Conservation (phyloP, 2,113 vertebrate species). For the Seriola quinqueradiata region DNA sequence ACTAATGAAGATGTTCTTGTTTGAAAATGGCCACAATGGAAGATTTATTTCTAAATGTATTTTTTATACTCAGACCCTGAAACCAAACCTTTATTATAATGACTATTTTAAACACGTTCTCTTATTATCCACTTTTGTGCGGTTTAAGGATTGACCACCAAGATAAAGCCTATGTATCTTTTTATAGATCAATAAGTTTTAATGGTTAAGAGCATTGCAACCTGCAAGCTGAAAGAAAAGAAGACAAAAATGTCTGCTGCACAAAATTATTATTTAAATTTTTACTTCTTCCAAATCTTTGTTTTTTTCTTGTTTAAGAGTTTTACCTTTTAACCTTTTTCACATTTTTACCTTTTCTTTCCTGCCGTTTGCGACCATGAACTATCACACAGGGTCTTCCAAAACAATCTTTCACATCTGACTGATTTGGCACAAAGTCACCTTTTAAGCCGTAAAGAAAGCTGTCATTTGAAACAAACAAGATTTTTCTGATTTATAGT, state of each 20-base stretch:
- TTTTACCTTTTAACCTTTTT: too few species aligned
- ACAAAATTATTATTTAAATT: not conserved
- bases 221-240: not conserved
- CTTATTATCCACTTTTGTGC: not conserved
- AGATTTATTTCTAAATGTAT: not conserved
- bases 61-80: not conserved
- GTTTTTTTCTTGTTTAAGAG: too few species aligned
- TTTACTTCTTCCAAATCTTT: too few species aligned
- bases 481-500: not conserved
- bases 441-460: not conserved
- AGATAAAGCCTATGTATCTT: too few species aligned
- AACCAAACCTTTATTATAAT: not conserved
- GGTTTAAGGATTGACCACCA: not conserved
- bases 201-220: not conserved
- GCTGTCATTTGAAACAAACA: not conserved
- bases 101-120: not conserved
- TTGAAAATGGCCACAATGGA: not conserved
- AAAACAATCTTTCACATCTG: not conserved
- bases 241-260: not conserved
- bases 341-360: too few species aligned
- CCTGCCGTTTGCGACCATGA: not conserved
- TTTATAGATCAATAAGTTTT: not conserved
- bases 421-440: not conserved
- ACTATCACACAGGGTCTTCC: not conserved
- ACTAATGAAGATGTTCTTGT: conserved; percentile 19